A percentile compares a stretch with the other conserved stretches of the same genome.
phyloP scores from a whole-genome alignment of 1,140 invertebrate genomes.

The Holcopasites calliopsidis region DNA sequence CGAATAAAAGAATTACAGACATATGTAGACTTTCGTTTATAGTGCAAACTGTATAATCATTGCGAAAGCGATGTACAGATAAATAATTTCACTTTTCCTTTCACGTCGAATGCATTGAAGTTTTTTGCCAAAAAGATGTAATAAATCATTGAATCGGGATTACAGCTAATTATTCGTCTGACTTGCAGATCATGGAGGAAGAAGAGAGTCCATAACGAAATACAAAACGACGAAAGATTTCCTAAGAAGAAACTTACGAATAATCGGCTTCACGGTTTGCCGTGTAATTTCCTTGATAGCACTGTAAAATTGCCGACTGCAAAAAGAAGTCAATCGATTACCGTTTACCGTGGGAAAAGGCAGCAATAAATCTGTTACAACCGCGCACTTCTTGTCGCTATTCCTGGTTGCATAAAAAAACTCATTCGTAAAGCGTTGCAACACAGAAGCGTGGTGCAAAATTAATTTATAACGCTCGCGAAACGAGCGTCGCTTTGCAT shows the following conservation, averaged over 20 bases:
- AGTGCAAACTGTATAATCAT: background rate
- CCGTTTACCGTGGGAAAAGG: background rate
- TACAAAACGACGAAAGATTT: background rate
- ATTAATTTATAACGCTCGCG: background rate
- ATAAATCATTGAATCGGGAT: no score
- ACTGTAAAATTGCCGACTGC: background rate
- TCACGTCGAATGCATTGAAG: background rate
- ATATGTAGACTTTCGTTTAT: no score
- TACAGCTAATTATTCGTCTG: background rate
- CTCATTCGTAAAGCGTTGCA: background rate
- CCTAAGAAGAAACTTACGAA: background rate
- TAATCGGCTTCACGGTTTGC: background rate
- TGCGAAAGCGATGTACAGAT: background rate
- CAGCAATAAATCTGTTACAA: background rate
- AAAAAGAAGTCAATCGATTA: background rate
- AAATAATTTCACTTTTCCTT: slow-evolving; percentile 7
- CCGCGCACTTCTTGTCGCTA: background rate
- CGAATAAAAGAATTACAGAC: background rate
- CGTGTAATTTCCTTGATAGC: background rate
- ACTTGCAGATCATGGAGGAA: background rate
- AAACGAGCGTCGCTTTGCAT: background rate
- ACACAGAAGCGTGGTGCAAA: background rate
- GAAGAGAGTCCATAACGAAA: background rate
- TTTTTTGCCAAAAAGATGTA: background rate
- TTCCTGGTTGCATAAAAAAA: background rate